Percentiles rank a stretch among this genome's conserved stretches.
Conservation (phyloP, 2,888 invertebrate species). For the Scaptomyza cyrtandrae region DNA sequence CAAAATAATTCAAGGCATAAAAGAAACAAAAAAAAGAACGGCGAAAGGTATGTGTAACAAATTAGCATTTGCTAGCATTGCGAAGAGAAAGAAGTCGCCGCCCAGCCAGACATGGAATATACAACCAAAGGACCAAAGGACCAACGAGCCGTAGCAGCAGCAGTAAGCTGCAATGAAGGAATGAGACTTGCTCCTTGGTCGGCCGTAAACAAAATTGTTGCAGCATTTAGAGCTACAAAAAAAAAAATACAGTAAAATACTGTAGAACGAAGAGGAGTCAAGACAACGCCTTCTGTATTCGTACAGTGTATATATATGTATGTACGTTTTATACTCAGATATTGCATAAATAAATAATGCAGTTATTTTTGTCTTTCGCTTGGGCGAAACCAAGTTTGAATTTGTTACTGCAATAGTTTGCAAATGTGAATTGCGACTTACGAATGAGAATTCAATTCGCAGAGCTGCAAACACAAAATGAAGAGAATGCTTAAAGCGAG, state of each 20-base stretch:
- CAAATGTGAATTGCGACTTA: slow-evolving; percentile 31
- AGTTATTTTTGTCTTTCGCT: slow-evolving; percentile 72
- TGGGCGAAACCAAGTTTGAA: slow-evolving; percentile 34
- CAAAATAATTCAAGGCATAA: slow-evolving; percentile 12
- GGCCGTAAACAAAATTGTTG: slow-evolving; percentile 63
- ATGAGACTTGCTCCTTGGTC: slow-evolving; percentile 47
- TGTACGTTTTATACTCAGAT: slow-evolving; percentile 50
- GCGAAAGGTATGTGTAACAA: slow-evolving; percentile 33
- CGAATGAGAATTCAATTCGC: slow-evolving; percentile 65
- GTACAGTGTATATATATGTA: background rate
- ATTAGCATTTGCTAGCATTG: slow-evolving; percentile 51
- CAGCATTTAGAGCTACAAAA: slow-evolving; percentile 61
- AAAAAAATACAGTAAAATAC: slow-evolving; percentile 50
- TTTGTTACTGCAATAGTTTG: slow-evolving; percentile 65
- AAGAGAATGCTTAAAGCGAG: too few species aligned
- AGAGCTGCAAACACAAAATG: background rate
- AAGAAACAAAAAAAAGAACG: background rate
- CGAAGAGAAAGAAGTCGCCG: slow-evolving; percentile 10
- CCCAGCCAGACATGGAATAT: slow-evolving; percentile 4
- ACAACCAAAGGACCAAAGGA: background rate
- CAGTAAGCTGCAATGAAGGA: background rate
- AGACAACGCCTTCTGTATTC: background rate
- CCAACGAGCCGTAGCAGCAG: background rate
- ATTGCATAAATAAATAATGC: slow-evolving; percentile 76
- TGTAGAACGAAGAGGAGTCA: background rate